Conservation (phyloP, 2,797 vertebrate species). For the Champsocephalus gunnari region DNA sequence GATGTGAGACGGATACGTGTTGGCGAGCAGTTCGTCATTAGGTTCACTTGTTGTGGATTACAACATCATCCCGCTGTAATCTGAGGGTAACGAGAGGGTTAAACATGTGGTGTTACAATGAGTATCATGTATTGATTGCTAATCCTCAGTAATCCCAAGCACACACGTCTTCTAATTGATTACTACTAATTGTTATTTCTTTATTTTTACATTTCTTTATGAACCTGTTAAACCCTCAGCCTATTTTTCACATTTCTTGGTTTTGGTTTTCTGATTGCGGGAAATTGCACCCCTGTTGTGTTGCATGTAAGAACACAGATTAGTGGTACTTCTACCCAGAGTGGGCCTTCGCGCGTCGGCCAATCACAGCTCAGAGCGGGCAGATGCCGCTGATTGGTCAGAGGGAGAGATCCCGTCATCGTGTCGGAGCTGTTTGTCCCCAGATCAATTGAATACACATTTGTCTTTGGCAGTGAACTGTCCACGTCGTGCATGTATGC, state of each 20-base stretch:
- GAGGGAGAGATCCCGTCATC: constrained; percentile 41
- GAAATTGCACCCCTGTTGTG: no score
- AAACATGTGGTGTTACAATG: background rate
- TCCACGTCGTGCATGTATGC: constrained; percentile 60
- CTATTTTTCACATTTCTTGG: no score
- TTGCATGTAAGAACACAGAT: no score
- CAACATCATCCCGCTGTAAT: background rate
- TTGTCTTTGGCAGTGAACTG: constrained; percentile 51
- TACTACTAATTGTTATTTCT: background rate
- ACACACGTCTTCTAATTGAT: background rate
- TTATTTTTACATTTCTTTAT: no score
- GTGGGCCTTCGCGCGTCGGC: background rate
- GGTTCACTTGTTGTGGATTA: background rate
- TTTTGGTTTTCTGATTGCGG: no score
- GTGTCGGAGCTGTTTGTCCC: constrained; percentile 74
- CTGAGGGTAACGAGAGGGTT: background rate
- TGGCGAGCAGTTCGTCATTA: background rate
- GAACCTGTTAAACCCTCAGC: no score
- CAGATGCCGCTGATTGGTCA: constrained; percentile 5
- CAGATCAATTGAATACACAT: constrained; percentile 84
- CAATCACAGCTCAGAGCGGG: constrained; percentile 5
- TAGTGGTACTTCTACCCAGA: background rate
- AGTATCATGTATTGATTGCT: background rate
- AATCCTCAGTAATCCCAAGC: background rate
- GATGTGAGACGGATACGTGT: background rate